A percentile compares a stretch with the other conserved stretches of the same genome.
phyloP scores from a whole-genome alignment of 2,888 invertebrate genomes.

The Isotomurus palustris region DNA sequence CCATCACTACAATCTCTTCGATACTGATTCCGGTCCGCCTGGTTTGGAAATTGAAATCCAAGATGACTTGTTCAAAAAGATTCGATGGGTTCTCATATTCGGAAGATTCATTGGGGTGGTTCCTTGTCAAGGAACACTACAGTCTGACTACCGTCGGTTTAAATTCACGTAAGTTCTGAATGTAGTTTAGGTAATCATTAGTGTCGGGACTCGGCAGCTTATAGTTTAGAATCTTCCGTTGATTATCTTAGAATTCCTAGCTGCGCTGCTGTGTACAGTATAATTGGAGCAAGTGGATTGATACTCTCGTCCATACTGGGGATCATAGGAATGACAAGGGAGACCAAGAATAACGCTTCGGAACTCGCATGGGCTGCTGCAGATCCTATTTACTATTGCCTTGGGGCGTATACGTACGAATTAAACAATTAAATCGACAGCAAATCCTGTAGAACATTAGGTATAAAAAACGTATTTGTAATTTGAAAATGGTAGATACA shows the following conservation, averaged over 20 bases:
- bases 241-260: too few species aligned
- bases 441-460: too few species aligned
- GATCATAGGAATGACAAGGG: neutral
- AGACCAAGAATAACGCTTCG: neutral
- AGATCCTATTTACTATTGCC: neutral
- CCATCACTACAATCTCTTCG: too few species aligned
- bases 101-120: slow-evolving; percentile 16
- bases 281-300: neutral
- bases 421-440: too few species aligned
- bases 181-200: too few species aligned
- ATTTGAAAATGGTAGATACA: neutral
- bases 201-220: too few species aligned
- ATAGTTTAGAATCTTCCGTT: too few species aligned
- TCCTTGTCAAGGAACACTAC: slow-evolving; percentile 8
- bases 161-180: slow-evolving; percentile 1
- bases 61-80: slow-evolving; percentile 4
- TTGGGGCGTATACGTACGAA: neutral
- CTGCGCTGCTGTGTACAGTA: neutral
- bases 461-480: too few species aligned
- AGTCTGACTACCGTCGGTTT: neutral
- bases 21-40: too few species aligned
- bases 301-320: neutral
- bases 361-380: neutral
- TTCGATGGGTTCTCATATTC: slow-evolving; percentile 4
- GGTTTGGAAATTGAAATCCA: too few species aligned